A percentile compares a stretch with the other conserved stretches of the same genome.
Evolutionary conservation across 2,113 vertebrate genomes (phyloP).

Genomic region (Misgurnus anguillicaudatus): DNA sequence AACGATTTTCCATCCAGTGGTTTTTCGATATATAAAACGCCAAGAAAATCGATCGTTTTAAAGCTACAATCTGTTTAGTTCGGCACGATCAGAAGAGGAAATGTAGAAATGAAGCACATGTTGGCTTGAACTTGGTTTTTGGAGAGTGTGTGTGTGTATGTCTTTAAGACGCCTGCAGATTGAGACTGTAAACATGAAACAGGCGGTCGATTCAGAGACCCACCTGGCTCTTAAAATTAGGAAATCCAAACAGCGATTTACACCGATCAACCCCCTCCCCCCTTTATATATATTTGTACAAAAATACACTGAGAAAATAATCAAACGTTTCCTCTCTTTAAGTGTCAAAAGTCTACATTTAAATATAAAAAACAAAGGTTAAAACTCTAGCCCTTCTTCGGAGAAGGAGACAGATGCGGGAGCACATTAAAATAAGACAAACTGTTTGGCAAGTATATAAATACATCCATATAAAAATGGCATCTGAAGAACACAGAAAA

Average conservation of each 20-base stretch:
- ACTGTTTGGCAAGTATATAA: constrained; percentile 99
- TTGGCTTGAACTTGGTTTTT: constrained; percentile 67
- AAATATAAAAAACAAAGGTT: constrained; percentile 96
- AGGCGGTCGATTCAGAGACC: constrained; percentile 88
- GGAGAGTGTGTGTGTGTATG: constrained; percentile 72
- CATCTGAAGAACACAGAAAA: constrained; percentile 93
- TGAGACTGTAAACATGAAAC: constrained; percentile 95
- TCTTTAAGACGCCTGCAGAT: constrained; percentile 98
- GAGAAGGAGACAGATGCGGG: constrained; percentile 94
- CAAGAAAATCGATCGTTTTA: constrained; percentile 91
- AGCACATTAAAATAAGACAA: constrained; percentile 62
- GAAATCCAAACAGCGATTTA: constrained; percentile 98
- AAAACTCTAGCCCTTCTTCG: constrained; percentile 99
- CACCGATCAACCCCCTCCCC: constrained; percentile 97
- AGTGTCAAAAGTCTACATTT: constrained; percentile 99
- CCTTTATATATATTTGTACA: constrained; percentile 99
- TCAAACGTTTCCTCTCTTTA: constrained; percentile 99
- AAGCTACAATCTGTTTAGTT: constrained; percentile 97
- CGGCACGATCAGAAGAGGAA: constrained; percentile 71
- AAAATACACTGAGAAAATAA: constrained; percentile 99
- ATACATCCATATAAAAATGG: constrained; percentile 99
- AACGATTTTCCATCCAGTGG: constrained; percentile 88
- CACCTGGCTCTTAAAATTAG: constrained; percentile 87
- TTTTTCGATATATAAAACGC: constrained; percentile 86
- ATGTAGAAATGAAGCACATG: constrained; percentile 66